phyloP scores from a whole-genome alignment of 2,113 vertebrate genomes.

The Colistium nudipinnis region DNA sequence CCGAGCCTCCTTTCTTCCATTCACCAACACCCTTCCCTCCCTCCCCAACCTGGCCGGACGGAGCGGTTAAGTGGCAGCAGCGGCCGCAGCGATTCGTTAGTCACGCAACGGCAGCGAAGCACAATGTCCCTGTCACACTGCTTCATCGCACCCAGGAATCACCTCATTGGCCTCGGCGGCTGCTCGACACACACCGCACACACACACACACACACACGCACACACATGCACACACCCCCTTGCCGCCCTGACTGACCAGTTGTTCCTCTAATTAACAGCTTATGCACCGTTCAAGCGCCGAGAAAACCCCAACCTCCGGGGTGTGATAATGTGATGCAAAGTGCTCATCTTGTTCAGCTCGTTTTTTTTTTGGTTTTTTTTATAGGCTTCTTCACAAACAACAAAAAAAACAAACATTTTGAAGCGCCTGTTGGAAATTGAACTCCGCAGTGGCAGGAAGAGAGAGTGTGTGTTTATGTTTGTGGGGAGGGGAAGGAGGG shows the following conservation, averaged over 20 bases:
- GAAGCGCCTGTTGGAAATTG: neutral
- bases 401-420: neutral
- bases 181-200: conserved; percentile 11
- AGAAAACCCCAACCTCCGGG: neutral
- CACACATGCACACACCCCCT: conserved; percentile 2
- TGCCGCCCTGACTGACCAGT: conserved; percentile 33
- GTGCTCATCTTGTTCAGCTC: neutral
- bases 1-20: conserved; percentile 20
- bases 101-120: conserved; percentile 68
- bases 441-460: conserved; percentile 28
- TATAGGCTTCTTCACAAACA: neutral
- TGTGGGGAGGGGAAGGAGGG: neutral
- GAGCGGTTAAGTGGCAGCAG: conserved; percentile 64
- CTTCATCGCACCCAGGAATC: conserved; percentile 53
- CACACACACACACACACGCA: neutral
- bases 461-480: conserved; percentile 34
- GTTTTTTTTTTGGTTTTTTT: neutral
- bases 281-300: neutral
- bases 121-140: conserved; percentile 77
- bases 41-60: conserved; percentile 40
- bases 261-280: conserved; percentile 49
- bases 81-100: conserved; percentile 63
- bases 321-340: neutral
- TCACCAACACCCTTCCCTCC: conserved; percentile 11
- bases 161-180: conserved; percentile 21